Evolutionary conservation across 2,113 vertebrate genomes (phyloP).

Genomic region (Alaudala cheleensis): DNA sequence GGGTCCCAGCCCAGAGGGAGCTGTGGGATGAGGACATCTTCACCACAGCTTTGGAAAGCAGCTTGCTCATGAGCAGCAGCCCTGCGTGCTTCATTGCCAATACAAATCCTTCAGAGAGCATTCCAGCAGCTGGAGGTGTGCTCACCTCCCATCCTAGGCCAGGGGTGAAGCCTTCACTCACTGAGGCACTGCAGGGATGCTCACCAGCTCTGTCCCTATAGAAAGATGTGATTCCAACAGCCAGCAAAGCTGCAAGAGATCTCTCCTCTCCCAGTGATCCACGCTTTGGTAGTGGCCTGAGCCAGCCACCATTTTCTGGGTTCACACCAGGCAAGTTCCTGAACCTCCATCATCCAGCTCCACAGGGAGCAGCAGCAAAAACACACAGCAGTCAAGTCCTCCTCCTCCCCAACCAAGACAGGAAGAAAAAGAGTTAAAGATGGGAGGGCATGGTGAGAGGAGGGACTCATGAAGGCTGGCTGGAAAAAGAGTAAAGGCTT

Average conservation of each 20-base stretch:
- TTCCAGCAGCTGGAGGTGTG: neutral
- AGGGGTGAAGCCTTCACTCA: neutral
- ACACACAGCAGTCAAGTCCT: neutral
- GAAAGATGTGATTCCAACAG: neutral
- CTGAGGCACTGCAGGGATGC: neutral
- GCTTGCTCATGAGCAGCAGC: accelerated
- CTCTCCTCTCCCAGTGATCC: neutral
- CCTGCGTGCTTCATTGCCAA: neutral
- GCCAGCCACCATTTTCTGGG: neutral
- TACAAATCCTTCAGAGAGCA: neutral
- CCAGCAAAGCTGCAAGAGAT: neutral
- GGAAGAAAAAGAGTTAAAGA: neutral
- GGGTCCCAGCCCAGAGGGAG: neutral
- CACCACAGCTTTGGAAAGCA: neutral
- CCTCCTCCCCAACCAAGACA: neutral
- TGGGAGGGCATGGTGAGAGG: neutral
- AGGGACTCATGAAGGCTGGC: neutral
- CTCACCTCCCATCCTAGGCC: neutral
- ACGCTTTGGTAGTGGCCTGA: neutral
- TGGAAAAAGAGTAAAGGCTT: neutral
- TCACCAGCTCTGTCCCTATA: neutral
- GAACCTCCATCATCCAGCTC: neutral
- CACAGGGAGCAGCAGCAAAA: neutral
- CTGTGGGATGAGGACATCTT: neutral
- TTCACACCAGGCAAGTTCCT: neutral